A percentile compares a stretch with the other conserved stretches of the same genome.
Conservation (phyloP, 2,113 vertebrate species). For the Apistogramma diplotaenia region DNA sequence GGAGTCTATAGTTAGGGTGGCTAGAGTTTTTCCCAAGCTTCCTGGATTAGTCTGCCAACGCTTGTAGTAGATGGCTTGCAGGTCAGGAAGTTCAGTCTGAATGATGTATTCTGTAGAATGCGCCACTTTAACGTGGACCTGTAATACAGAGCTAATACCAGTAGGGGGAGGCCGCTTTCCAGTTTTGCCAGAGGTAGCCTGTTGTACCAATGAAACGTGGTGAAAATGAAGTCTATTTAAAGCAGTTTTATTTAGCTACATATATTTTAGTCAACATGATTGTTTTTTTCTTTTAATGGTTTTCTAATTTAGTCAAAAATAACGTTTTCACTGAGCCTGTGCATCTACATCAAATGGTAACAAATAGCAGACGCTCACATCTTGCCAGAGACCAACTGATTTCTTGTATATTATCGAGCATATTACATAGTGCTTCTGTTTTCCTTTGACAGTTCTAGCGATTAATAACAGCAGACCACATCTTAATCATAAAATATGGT, state of each 20-base stretch:
- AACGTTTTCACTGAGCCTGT: background rate
- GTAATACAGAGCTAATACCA: background rate
- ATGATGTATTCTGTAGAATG: no score
- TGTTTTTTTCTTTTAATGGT: background rate
- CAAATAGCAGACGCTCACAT: background rate
- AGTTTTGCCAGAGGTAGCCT: background rate
- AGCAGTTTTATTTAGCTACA: background rate
- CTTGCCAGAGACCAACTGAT: background rate
- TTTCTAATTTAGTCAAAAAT: background rate
- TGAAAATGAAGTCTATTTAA: background rate
- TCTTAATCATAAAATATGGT: background rate
- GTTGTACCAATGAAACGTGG: background rate
- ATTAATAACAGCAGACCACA: background rate
- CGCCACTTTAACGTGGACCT: background rate
- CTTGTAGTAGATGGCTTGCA: no score
- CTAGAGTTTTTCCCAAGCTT: no score
- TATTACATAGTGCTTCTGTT: background rate
- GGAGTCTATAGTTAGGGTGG: no score
- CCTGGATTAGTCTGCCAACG: no score
- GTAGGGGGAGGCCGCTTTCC: constrained; percentile 33
- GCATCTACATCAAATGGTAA: background rate
- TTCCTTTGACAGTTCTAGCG: background rate
- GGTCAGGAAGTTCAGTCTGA: no score
- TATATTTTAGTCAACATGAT: background rate
- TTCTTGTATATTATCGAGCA: background rate